Conservation (phyloP, 2,888 invertebrate species). For the Gisinianus flammeolus region DNA sequence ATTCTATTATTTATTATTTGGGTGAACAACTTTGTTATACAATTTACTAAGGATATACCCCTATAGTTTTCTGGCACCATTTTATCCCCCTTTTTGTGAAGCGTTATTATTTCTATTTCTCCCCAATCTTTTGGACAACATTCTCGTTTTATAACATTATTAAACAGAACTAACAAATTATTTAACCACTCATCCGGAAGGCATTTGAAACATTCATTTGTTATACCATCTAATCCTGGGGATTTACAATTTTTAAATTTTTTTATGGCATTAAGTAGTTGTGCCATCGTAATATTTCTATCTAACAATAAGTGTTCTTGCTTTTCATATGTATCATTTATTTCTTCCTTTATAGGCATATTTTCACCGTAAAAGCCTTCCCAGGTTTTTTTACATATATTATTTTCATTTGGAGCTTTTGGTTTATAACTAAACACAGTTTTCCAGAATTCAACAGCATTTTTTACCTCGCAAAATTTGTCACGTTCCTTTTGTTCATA, state of each 20-base stretch:
- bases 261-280: neutral
- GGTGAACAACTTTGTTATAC: constrained; percentile 51
- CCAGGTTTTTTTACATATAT: neutral
- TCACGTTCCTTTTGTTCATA: neutral
- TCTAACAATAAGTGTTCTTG: neutral
- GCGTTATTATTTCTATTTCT: constrained; percentile 41
- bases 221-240: neutral
- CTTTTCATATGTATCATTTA: neutral
- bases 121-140: constrained; percentile 28
- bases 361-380: neutral
- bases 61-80: constrained; percentile 48
- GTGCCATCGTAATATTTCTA: neutral
- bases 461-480: neutral
- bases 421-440: neutral
- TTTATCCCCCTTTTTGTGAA: constrained; percentile 52
- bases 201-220: constrained; percentile 1
- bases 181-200: neutral
- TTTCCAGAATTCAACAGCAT: constrained; percentile 1
- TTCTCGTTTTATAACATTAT: neutral
- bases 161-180: neutral
- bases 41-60: constrained; percentile 44
- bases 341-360: neutral
- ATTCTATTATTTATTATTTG: constrained; percentile 44
- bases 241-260: neutral
- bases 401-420: neutral